phyloP scores from a whole-genome alignment of 2,797 vertebrate species.

The Acanthurus lineatus region DNA sequence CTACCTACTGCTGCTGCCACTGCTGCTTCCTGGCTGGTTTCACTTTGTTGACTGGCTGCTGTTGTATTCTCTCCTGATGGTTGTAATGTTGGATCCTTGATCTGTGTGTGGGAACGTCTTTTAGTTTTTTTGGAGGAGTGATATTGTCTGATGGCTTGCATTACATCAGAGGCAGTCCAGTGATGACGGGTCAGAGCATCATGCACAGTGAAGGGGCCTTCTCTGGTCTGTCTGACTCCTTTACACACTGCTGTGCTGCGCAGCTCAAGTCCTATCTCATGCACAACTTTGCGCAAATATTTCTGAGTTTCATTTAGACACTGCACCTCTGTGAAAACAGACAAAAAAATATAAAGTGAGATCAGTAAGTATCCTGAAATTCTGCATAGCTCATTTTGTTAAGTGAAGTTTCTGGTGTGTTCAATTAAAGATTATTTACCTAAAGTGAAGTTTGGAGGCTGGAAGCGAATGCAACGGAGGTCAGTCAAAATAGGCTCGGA shows the following conservation, averaged over 20 bases:
- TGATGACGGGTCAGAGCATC: slow-evolving; percentile 87
- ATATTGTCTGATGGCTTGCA: slow-evolving; percentile 79
- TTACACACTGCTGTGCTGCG: slow-evolving; percentile 90
- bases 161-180: slow-evolving; percentile 88
- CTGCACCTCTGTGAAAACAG: slow-evolving; percentile 88
- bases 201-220: slow-evolving; percentile 89
- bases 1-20: not conserved
- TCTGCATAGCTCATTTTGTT: not conserved
- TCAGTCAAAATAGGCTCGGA: slow-evolving; percentile 90
- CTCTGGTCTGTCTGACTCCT: slow-evolving; percentile 89
- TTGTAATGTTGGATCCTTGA: not conserved
- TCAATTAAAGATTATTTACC: slow-evolving; percentile 81
- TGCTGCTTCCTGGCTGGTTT: slow-evolving; percentile 5
- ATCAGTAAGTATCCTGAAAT: not conserved
- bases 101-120: not conserved
- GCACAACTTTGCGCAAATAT: slow-evolving; percentile 91
- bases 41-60: not conserved
- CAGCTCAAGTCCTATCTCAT: slow-evolving; percentile 94
- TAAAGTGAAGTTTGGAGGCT: slow-evolving; percentile 91
- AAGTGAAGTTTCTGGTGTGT: not conserved
- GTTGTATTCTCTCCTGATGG: not conserved
- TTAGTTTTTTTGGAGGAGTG: slow-evolving; percentile 50
- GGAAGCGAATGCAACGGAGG: slow-evolving; percentile 88
- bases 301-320: slow-evolving; percentile 94
- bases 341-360: not conserved